These are phyloP conservation scores for Oryzias sinensis DNA, from an alignment of 2,797 vertebrate genomes.

Conservation along the genomic window DNA sequence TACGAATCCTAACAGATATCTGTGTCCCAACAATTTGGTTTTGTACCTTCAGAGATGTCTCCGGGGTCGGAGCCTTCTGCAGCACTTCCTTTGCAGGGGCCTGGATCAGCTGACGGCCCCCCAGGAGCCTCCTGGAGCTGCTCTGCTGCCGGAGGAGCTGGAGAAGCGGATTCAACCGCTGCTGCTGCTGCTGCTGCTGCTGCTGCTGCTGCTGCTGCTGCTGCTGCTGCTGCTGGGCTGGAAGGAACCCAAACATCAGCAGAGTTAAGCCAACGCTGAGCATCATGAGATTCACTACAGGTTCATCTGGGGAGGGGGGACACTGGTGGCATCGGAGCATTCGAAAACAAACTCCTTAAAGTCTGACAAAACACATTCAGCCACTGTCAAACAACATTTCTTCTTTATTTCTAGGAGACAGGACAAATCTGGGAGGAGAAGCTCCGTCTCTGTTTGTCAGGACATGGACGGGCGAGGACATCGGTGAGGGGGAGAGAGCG, in stretches of 20 bases:
- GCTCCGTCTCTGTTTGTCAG: too few species aligned
- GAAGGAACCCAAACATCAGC: conserved; percentile 57
- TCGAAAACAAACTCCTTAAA: conserved; percentile 41
- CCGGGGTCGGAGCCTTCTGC: conserved; percentile 26
- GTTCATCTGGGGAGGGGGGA: conserved; percentile 53
- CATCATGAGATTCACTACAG: conserved; percentile 44
- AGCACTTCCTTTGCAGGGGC: conserved; percentile 24
- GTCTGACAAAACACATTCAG: conserved; percentile 32
- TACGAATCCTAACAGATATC: conserved; percentile 30
- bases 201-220: conserved; percentile 31
- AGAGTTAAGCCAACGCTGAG: conserved; percentile 43
- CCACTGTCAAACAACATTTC: conserved; percentile 12
- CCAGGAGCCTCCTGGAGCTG: conserved; percentile 32
- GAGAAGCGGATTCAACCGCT: conserved; percentile 22
- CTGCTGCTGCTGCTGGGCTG: conserved; percentile 44
- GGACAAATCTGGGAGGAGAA: background rate
- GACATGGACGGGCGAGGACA: too few species aligned
- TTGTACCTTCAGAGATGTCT: conserved; percentile 67
- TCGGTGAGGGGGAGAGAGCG: too few species aligned
- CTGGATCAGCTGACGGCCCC: conserved; percentile 17
- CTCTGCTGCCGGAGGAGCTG: conserved; percentile 32
- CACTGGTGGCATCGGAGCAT: conserved; percentile 45
- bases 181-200: conserved; percentile 24
- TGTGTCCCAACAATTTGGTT: conserved; percentile 45
- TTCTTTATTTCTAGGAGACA: background rate